Base-by-base conservation (phyloP, 2,888 invertebrate genomes). In the Lacanobia oleracea region DNA sequence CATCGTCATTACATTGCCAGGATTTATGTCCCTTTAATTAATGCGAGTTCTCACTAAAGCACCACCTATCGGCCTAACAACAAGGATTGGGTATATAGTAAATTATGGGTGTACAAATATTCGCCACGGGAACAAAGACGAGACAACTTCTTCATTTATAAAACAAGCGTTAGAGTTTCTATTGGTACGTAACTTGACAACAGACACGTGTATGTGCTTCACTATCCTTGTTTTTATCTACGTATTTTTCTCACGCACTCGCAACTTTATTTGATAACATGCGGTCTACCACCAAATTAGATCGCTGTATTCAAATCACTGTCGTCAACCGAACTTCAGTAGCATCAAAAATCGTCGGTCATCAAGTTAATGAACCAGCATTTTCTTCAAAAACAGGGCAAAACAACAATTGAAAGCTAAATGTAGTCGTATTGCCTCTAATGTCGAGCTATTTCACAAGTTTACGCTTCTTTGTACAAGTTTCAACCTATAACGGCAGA, bases 391-490 rank as follows among this genome's bases (percentile, higher is more conserved):
- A 43, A 74, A 65, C 61, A 68, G 57, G 23, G 74, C 61, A 66
- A 66, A 70, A 77, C 60, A 67, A 81, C 77, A 50, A 76, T 81
- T 64, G 37, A 21, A 70, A 76, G 66, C 27, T 45, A 75, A 77
- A 81, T 75, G 64, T 75, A 66, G 43, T 64, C 23, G 50, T 67
- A 77, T 77, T 78, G 61, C 54, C 56, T 67, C 48, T 81, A 68
- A 68, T 72, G 68, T 70, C 66, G 23, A 68, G 60, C 65, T 57
- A 67, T 68, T 81, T 66, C 66, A 66, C 50, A 74, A 74, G 65
- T 75, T 79, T 66, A 74, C 43, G 59, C 53, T 71, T 76, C 77
- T 81, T 79, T 81, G 81, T 76, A 61, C 60, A 63, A 81, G 77
- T 70, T 67, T 56, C 66, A 60, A 64, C 66, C 59, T 70, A 68